Evolutionary conservation across 37 sponge, comb jelly and placozoan species (phyloP), one percentile per base, ranked within the genome.

Genomic region (Haliclona indistincta): DNA sequence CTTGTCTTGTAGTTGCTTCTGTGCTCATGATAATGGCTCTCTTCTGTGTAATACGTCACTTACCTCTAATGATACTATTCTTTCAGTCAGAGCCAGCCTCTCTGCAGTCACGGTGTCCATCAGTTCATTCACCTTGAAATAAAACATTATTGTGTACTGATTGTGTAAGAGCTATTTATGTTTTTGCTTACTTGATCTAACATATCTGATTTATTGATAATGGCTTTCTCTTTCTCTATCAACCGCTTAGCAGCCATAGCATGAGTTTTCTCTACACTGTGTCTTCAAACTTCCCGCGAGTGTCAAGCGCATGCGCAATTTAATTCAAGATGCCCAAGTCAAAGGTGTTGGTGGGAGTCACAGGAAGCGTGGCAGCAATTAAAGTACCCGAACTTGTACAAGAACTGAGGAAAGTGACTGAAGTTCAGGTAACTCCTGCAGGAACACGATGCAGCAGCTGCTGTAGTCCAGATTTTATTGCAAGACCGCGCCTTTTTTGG

Each of bases 311-410:
- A n/a, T n/a, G n/a, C n/a, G n/a, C n/a, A n/a, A n/a, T n/a, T n/a
- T n/a, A n/a, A n/a, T n/a, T n/a, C n/a, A n/a, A n/a, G n/a, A n/a
- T n/a, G n/a, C n/a, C n/a, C 25, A 28, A 25, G 20, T 25, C 62
- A 23, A 77, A 74, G 8, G 76, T 97, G 0, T 72, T 97, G 10
- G 28, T 97, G 3, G 95, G 86, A 32, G 87, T 74, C 22, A 91
- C 94, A 39, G 98, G 92, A 26, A 97, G 98, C 56, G 98, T 97
- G 22, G 98, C 98, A 47, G 81, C 89, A 33, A 77, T 97, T 47
- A 97, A 97, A 54, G 70, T 94, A 0, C 92, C 98, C 37, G 89
- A 83, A 28, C 42, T 97, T 34, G 68, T 88, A 1, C 29, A 79
- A 32, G 35, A 76, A 35, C 83, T 96, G 40, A 51, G 36, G 28